Conservation (phyloP, 64 coral and sea anemone species). For the Exaiptasia diaphana region DNA sequence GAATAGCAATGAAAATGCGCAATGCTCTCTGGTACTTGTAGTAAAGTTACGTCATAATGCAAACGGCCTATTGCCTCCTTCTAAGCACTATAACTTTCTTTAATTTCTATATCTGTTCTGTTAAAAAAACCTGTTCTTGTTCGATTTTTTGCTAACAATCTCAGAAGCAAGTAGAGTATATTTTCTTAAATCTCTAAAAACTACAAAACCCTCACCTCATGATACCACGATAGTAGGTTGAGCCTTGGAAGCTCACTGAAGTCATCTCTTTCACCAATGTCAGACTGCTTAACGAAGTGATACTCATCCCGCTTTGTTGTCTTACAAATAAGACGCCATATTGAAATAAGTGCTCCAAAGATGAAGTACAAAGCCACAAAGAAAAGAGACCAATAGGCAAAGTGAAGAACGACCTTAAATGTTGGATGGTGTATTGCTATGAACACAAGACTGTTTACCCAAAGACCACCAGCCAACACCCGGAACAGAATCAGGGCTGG, state of each 20-base stretch:
- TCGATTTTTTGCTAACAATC: no score
- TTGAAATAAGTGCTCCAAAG: slow-evolving; percentile 25
- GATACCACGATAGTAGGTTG: slow-evolving; percentile 42
- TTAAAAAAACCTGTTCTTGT: no score
- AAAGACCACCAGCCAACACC: neutral
- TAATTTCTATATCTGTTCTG: no score
- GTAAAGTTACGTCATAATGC: no score
- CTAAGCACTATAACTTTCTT: no score
- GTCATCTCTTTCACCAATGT: slow-evolving; percentile 33
- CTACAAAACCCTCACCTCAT: no score
- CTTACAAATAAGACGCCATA: neutral
- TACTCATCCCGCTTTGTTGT: neutral
- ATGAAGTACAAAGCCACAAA: slow-evolving; percentile 41
- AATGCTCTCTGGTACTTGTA: no score
- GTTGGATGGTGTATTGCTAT: slow-evolving; percentile 16
- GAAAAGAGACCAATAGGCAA: slow-evolving; percentile 27
- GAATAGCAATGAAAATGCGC: no score
- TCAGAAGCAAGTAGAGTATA: no score
- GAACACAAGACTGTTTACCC: neutral
- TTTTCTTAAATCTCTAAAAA: no score
- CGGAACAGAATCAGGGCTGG: slow-evolving; percentile 32
- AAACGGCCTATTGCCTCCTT: no score
- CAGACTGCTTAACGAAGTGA: neutral
- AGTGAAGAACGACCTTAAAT: slow-evolving; percentile 25
- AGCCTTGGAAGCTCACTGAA: neutral